A percentile compares a stretch with the other conserved stretches of the same genome.
Evolutionary conservation across 2,888 invertebrate species (phyloP).

Genomic region (Yponomeuta cagnagella): DNA sequence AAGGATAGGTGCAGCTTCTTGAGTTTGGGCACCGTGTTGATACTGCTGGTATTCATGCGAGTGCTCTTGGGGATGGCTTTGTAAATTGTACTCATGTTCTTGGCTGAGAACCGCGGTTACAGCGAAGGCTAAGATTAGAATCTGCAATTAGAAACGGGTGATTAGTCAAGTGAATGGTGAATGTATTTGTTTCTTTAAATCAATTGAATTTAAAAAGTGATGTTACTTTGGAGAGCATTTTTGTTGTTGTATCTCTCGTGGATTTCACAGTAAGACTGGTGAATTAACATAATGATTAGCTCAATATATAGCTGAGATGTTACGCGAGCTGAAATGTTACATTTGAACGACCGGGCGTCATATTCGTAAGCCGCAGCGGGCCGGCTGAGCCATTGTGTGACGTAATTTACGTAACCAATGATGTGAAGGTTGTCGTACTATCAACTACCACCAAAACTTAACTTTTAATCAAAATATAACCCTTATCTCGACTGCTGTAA

Average conservation of each 20-base stretch:
- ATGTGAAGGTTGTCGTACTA: conserved; percentile 60
- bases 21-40: neutral
- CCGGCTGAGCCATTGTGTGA: conserved; percentile 52
- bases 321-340: conserved; percentile 70
- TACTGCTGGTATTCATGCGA: conserved; percentile 1
- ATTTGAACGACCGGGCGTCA: conserved; percentile 60
- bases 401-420: conserved; percentile 70
- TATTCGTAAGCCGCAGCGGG: conserved; percentile 49
- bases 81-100: conserved; percentile 43
- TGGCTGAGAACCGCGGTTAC: conserved; percentile 40
- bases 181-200: conserved; percentile 19
- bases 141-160: conserved; percentile 37
- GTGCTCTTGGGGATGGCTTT: conserved; percentile 38
- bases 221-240: conserved; percentile 65
- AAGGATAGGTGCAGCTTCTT: neutral
- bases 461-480: neutral
- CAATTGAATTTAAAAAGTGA: conserved; percentile 14
- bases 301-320: conserved; percentile 74
- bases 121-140: conserved; percentile 40
- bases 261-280: conserved; percentile 70
- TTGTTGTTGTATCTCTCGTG: conserved; percentile 58
- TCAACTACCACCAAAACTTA: conserved; percentile 27
- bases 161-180: conserved; percentile 18
- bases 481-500: conserved; percentile 2
- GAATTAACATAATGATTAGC: conserved; percentile 69